A percentile compares a stretch with the other conserved stretches of the same genome.
phyloP scores from a whole-genome alignment of 2,888 invertebrate genomes.

The Drosophila nr. perissopoda region DNA sequence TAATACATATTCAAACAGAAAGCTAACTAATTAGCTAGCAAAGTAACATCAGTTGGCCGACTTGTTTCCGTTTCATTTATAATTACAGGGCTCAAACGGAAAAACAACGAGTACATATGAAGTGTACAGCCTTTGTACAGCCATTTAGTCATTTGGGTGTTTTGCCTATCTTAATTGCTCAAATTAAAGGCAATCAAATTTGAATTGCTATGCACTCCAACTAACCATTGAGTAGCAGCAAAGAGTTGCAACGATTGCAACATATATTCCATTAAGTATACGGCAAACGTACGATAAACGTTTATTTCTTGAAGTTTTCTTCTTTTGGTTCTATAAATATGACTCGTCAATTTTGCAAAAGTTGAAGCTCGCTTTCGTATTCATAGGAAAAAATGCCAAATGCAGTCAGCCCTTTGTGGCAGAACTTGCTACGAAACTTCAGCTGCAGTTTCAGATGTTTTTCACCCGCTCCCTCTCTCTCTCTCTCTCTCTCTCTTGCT shows the following conservation, averaged over 20 bases:
- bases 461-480: neutral
- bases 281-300: constrained; percentile 48
- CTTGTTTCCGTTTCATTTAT: constrained; percentile 23
- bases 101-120: neutral
- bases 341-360: constrained; percentile 16
- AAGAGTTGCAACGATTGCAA: neutral
- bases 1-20: constrained; percentile 48
- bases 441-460: constrained; percentile 17
- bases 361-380: constrained; percentile 30
- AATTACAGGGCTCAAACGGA: constrained; percentile 17
- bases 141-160: neutral
- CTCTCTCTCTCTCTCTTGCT: neutral
- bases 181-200: constrained; percentile 45
- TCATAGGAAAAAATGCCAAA: constrained; percentile 38
- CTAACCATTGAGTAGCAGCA: neutral
- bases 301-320: constrained; percentile 31
- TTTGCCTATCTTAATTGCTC: neutral
- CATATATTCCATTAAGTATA: constrained; percentile 39
- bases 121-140: neutral
- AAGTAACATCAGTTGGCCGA: constrained; percentile 1
- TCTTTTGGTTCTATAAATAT: neutral
- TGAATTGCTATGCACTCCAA: constrained; percentile 44
- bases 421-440: constrained; percentile 19
- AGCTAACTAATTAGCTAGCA: constrained; percentile 38
- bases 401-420: constrained; percentile 16